Conservation (phyloP, 2,888 invertebrate species). For the Caenorhabditis imperialis region DNA sequence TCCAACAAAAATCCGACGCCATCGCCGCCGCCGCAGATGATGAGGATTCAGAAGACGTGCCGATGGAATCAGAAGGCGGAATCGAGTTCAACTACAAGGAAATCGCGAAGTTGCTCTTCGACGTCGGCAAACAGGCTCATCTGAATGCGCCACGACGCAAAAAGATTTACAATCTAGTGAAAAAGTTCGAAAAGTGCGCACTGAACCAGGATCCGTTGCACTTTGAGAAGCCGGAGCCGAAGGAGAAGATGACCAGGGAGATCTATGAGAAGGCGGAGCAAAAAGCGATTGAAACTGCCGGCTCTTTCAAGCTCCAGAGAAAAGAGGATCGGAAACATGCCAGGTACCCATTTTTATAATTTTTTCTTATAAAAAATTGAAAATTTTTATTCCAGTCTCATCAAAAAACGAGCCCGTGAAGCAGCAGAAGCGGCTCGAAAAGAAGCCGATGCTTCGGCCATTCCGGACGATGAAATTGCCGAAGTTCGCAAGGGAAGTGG, state of each 20-base stretch:
- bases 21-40: conserved; percentile 53
- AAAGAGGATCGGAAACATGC: conserved; percentile 29
- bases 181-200: conserved; percentile 66
- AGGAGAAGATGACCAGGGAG: conserved; percentile 26
- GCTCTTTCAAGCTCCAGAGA: conserved; percentile 24
- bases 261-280: conserved; percentile 51
- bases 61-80: conserved; percentile 50
- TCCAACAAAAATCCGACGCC: conserved; percentile 65
- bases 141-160: conserved; percentile 54
- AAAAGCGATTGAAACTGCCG: conserved; percentile 23
- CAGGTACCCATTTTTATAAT: conserved; percentile 11
- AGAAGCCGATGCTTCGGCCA: conserved; percentile 10
- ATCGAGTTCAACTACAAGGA: conserved; percentile 71
- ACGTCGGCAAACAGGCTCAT: conserved; percentile 59
- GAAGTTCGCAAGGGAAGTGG: conserved; percentile 38
- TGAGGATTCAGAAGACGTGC: conserved; percentile 52
- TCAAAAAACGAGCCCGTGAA: conserved; percentile 35
- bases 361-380: not conserved
- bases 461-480: conserved; percentile 33
- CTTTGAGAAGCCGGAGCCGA: conserved; percentile 41
- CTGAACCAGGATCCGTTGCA: conserved; percentile 62
- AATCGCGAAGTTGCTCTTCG: conserved; percentile 65
- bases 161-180: conserved; percentile 59
- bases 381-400: conserved; percentile 12
- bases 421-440: conserved; percentile 9